phyloP scores from a whole-genome alignment of 2,113 vertebrate genomes.

The Amphiprion percula region DNA sequence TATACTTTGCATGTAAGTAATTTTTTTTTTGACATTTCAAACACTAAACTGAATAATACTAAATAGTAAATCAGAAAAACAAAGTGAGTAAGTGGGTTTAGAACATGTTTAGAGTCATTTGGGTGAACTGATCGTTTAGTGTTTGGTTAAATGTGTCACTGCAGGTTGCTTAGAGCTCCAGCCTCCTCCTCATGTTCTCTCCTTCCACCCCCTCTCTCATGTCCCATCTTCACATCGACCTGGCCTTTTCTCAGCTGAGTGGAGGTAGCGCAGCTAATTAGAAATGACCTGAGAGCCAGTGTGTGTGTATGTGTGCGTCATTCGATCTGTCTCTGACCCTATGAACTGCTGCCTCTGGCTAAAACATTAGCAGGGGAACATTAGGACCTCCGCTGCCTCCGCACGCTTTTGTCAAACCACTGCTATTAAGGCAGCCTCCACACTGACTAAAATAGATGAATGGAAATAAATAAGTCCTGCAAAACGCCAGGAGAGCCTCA shows the following conservation, averaged over 20 bases:
- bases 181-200: neutral
- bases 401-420: conserved; percentile 33
- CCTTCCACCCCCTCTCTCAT: neutral
- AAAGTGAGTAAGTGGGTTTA: no score
- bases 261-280: conserved; percentile 63
- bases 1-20: no score
- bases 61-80: neutral
- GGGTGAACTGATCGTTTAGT: conserved; percentile 12
- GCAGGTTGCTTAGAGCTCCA: neutral
- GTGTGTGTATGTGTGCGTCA: conserved; percentile 40
- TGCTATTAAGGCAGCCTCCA: conserved; percentile 30
- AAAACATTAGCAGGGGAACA: conserved; percentile 62
- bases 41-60: neutral
- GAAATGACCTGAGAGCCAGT: conserved; percentile 46
- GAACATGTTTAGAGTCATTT: neutral
- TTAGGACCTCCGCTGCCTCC: conserved; percentile 44
- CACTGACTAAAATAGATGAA: conserved; percentile 52
- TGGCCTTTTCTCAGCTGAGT: conserved; percentile 30
- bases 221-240: conserved; percentile 36
- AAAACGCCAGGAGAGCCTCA: conserved; percentile 19
- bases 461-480: conserved; percentile 50
- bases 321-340: conserved; percentile 67
- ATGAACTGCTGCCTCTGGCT: conserved; percentile 70
- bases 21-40: neutral
- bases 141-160: neutral